phyloP scores from a whole-genome alignment of 2,113 vertebrate species.

The Strix uralensis region DNA sequence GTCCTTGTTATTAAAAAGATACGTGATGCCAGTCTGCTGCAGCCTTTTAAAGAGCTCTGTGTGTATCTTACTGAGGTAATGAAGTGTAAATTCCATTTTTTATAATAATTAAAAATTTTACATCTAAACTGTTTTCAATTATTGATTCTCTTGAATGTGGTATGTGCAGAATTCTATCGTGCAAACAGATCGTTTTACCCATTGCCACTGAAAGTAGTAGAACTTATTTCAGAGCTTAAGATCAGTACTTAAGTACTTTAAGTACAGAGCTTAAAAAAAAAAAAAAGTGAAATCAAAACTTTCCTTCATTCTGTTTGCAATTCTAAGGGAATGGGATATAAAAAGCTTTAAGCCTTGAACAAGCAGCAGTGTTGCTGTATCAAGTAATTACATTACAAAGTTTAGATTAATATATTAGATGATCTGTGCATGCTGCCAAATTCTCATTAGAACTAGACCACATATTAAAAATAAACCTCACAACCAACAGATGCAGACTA shows the following conservation, averaged over 20 bases:
- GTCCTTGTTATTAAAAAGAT: conserved; percentile 98
- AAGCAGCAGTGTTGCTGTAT: background rate
- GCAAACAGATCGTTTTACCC: background rate
- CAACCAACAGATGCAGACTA: background rate
- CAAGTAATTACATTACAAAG: background rate
- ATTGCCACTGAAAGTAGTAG: rapidly evolving
- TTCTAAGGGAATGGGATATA: background rate
- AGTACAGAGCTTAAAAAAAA: background rate
- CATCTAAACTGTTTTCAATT: background rate
- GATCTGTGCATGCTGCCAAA: background rate
- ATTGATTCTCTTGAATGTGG: background rate
- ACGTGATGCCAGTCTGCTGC: conserved; percentile 85
- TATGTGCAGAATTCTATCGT: background rate
- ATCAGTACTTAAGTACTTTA: background rate
- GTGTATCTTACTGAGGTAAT: conserved; percentile 88
- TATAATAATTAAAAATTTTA: background rate
- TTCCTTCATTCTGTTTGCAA: background rate
- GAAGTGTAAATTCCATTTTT: background rate
- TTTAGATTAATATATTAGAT: background rate
- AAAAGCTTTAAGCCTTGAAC: background rate
- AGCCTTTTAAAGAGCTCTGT: conserved; percentile 95
- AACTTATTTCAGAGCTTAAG: background rate
- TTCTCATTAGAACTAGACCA: background rate
- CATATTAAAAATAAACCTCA: background rate
- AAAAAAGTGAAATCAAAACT: background rate